A percentile compares a stretch with the other conserved stretches of the same genome.
Evolutionary conservation across 2,888 invertebrate species (phyloP).

Genomic region (Alentia gelatinosa): DNA sequence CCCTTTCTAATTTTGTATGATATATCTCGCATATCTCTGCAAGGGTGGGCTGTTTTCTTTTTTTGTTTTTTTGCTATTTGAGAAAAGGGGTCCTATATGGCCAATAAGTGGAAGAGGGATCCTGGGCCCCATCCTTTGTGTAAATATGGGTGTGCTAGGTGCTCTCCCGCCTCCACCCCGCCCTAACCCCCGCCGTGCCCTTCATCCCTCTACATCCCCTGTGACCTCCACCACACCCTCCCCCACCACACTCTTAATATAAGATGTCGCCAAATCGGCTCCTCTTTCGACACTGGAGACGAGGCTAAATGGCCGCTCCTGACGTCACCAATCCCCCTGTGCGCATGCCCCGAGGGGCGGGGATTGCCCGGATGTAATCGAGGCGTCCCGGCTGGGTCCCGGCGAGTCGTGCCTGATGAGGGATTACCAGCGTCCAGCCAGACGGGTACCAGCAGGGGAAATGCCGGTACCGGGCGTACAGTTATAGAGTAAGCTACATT

Average conservation of each 20-base stretch:
- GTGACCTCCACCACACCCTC: background rate
- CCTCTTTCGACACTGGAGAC: background rate
- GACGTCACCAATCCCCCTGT: slow-evolving; percentile 1
- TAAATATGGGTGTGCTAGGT: too few relatives aligned
- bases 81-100: too few relatives aligned
- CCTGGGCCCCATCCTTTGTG: too few relatives aligned
- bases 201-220: background rate
- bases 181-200: background rate
- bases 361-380: background rate
- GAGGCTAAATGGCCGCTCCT: background rate
- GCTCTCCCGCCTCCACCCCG: background rate
- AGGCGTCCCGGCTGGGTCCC: background rate
- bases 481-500: too few relatives aligned
- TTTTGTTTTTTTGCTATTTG: too few relatives aligned
- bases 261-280: background rate
- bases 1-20: too few relatives aligned
- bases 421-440: background rate
- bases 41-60: too few relatives aligned
- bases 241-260: background rate
- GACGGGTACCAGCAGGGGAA: background rate
- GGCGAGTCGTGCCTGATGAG: background rate
- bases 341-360: background rate
- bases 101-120: too few relatives aligned
- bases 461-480: too few relatives aligned
- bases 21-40: too few relatives aligned